phyloP scores from a whole-genome alignment of 2,797 vertebrate genomes.

The Tauraco hartlaubi region DNA sequence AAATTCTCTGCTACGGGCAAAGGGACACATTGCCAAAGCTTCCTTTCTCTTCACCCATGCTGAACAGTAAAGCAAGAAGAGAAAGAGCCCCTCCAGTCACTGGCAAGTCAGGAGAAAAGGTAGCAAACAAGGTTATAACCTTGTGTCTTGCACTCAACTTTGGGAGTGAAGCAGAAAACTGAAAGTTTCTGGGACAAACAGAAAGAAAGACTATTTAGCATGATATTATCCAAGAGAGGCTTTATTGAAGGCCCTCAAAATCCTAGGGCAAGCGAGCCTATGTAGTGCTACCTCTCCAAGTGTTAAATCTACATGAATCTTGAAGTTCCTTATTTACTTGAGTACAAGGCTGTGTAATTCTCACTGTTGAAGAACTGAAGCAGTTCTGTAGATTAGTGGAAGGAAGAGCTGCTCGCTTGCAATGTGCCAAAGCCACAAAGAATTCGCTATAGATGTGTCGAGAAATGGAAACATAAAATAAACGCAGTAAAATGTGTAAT shows the following conservation, averaged over 20 bases:
- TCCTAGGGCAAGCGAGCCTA: background rate
- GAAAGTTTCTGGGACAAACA: background rate
- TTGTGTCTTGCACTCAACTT: background rate
- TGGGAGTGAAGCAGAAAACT: background rate
- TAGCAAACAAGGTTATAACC: background rate
- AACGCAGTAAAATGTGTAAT: background rate
- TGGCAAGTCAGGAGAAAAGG: background rate
- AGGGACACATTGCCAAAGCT: background rate
- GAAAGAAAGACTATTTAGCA: background rate
- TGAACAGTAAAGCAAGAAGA: background rate
- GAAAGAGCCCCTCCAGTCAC: background rate
- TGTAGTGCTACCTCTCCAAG: background rate
- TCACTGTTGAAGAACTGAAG: background rate
- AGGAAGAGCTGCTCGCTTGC: background rate
- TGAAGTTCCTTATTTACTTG: background rate
- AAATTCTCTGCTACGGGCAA: background rate
- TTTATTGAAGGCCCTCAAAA: background rate
- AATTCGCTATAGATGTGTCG: fast-evolving
- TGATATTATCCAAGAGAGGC: background rate
- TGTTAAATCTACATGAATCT: background rate
- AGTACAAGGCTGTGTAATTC: background rate
- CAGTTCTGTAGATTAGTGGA: background rate
- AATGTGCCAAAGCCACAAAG: background rate
- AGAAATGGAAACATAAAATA: background rate
- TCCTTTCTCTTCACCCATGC: background rate